A percentile compares a stretch with the other conserved stretches of the same genome.
phyloP scores from a whole-genome alignment of 2,113 vertebrate genomes.

The Tetrao urogallus region DNA sequence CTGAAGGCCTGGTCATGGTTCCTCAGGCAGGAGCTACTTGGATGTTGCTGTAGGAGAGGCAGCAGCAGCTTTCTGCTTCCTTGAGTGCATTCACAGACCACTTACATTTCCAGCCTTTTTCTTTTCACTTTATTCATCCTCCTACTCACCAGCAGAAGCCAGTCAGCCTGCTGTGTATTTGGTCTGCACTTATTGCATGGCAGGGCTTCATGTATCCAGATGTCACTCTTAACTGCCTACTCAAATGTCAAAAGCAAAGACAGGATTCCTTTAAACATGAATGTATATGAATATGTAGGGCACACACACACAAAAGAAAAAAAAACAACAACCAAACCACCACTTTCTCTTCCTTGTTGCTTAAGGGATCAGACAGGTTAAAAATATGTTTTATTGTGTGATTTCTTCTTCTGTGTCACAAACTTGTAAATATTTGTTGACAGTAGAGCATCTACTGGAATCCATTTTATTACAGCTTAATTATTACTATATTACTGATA shows the following conservation, averaged over 20 bases:
- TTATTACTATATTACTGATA: background rate
- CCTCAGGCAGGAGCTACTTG: background rate
- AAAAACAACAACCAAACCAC: background rate
- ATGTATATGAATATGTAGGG: background rate
- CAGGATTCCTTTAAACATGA: background rate
- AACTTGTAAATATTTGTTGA: background rate
- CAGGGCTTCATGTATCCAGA: background rate
- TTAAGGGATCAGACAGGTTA: background rate
- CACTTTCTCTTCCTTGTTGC: background rate
- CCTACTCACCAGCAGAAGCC: background rate
- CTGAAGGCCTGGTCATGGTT: background rate
- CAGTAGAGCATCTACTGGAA: background rate
- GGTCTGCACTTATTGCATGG: background rate
- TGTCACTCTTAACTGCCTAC: background rate
- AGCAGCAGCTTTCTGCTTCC: background rate
- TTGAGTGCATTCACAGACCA: background rate
- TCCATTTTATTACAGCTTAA: background rate
- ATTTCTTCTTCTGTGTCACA: background rate
- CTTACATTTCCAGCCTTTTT: background rate
- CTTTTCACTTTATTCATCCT: background rate
- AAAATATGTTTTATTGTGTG: background rate
- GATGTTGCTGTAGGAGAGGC: background rate
- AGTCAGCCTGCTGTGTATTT: accelerated
- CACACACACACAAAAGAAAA: no score
- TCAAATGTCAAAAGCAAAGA: background rate